Percentiles rank a stretch among this genome's conserved stretches.
These are phyloP conservation scores for Dynastes maya DNA, from an alignment of 2,888 invertebrate genomes.

Conservation along the genomic window DNA sequence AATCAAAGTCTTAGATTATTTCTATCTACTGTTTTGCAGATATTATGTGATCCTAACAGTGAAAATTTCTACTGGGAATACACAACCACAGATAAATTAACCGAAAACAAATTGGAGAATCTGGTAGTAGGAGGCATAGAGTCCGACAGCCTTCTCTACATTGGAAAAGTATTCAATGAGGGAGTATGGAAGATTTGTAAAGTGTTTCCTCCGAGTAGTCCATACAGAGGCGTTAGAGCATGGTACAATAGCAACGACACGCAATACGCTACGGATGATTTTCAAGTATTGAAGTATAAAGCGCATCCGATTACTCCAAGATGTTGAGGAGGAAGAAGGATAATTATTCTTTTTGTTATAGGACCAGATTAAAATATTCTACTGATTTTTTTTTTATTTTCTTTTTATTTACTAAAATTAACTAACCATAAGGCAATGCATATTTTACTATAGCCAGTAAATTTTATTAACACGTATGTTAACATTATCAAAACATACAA, in stretches of 20 bases:
- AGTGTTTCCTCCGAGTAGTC: background rate
- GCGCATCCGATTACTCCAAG: background rate
- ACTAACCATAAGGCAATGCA: too few species aligned
- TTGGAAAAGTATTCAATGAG: conserved; percentile 18
- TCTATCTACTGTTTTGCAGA: background rate
- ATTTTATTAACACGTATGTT: too few species aligned
- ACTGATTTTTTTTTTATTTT: too few species aligned
- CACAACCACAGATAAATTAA: background rate
- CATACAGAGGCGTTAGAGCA: background rate
- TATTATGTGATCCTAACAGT: background rate
- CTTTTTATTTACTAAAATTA: too few species aligned
- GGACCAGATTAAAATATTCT: too few species aligned
- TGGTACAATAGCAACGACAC: background rate
- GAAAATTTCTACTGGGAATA: conserved; percentile 18
- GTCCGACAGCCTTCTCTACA: background rate
- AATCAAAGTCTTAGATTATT: too few species aligned
- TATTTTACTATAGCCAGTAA: too few species aligned
- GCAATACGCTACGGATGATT: background rate
- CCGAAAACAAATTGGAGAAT: background rate
- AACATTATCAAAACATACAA: too few species aligned
- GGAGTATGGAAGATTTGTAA: conserved; percentile 29
- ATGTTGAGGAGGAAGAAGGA: background rate
- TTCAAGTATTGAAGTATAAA: conserved; percentile 17
- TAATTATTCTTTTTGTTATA: too few species aligned
- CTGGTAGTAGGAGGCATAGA: conserved; percentile 2